Base-by-base conservation (phyloP, 1,140 invertebrate species). In the Drosophila albomicans region DNA sequence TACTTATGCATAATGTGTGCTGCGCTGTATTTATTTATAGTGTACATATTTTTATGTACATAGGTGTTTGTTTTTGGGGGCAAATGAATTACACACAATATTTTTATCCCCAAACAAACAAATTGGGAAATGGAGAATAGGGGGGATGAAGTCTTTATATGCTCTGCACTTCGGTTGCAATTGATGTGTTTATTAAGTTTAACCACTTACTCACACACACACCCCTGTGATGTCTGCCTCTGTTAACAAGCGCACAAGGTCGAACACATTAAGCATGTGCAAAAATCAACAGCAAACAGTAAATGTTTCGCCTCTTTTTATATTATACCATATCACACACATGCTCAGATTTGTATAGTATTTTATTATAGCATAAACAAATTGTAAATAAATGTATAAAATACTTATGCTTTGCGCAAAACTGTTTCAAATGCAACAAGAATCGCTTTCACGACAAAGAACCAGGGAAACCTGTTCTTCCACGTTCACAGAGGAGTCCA, bases 241-340 rank as follows among this genome's bases (percentile, higher is more conserved):
- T 62, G 70, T 65, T 85, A 85, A 85, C 69, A 64, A 86, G 82
- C 51, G 28, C 63, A 20, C 81, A 85, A 85, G 81, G 81, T 86
- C 81, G 41, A 54, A 81, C 72, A 71, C 58, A 85, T 86, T 66
- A 20, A 72, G 56, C 61, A 66, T 76, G 74, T 76, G 74, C 74
- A 66, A 76, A 76, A 76, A 76, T 75, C 72, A 63, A 58, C 81
- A 80, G 61, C 73, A 85, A 80, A 71, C 75, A 66, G 75, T 61
- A 82, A 62, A 45, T 56, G 54, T 64, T 68, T 32, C 38, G 58
- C 68, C 45, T 71, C 72, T 72, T 68, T 57, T 56, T 52, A 51
- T 76, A 68, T 62, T 76, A 68, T 62, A 49, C 52, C 35, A 56
- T 41, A 20, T 35, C 13, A 45, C 56, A 45, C 62, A 63, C 66